Evolutionary conservation across 2,888 invertebrate species (phyloP), one percentile per base, ranked within the genome.

Genomic region (Amphimallon solstitiale): DNA sequence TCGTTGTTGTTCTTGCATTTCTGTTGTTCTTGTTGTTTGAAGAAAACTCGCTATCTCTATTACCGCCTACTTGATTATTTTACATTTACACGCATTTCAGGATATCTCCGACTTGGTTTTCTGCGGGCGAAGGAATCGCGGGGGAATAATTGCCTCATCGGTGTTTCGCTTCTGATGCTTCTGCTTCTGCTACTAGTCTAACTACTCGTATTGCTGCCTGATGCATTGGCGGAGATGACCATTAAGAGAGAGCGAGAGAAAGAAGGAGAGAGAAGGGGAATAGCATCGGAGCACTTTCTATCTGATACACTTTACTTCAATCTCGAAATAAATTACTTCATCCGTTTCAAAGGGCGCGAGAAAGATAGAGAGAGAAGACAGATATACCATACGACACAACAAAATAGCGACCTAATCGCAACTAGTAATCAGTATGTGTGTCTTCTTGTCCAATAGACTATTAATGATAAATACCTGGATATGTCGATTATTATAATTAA

Each of bases 71-170:
- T 76, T 73, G 80, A 80, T 80, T 80, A 80, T 80, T 81, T 80
- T 78, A 79, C 80, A 79, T 80, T 80, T 81, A 80, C 80, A 80
- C 78, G 79, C 79, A 79, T 78, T 79, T 79, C 77, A 68, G 67
- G 63, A 67, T 61, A 66, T 59, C 64, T 60, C n/a, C n/a, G 56
- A 40, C 56, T 62, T 63, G 65, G 62, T 67, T 70, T 65, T n/a
- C n/a, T 75, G 65, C 68, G 35, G 46, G 54, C 23, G 43, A 56
- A 21, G 56, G n/a, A n/a, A n/a, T n/a, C 23, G 40, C 40, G 40
- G 23, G n/a, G 59, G 49, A 63, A 63, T 63, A 63, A 63, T 63
- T 63, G 63, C 63, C 45, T 45, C 54, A n/a, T 63, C 35, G 45
- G n/a, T 14, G 52, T 52, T 29, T n/a, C n/a, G 29, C 29, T 29